Evolutionary conservation across 1,140 invertebrate genomes (phyloP).

Genomic region (Calephelis virginiensis): DNA sequence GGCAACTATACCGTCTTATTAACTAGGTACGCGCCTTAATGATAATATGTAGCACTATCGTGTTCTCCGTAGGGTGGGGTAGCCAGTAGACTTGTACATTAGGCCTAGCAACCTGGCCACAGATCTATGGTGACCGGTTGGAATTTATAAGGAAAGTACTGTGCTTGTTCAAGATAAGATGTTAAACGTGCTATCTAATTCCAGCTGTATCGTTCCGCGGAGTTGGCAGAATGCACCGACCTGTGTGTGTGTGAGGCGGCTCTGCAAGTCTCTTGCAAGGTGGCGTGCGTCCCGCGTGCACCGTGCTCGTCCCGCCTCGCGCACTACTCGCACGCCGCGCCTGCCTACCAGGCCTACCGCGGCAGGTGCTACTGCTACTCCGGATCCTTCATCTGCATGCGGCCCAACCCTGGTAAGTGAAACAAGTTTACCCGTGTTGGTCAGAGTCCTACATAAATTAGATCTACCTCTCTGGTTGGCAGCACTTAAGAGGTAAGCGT

Average conservation of each 20-base stretch:
- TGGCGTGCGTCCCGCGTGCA: slow-evolving; percentile 89
- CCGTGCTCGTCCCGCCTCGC: slow-evolving; percentile 92
- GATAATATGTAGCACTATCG: no score
- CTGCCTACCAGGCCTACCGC: slow-evolving; percentile 91
- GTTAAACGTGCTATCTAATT: slow-evolving; percentile 20
- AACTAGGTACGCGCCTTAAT: no score
- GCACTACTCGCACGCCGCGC: slow-evolving; percentile 92
- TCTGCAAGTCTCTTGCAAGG: slow-evolving; percentile 88
- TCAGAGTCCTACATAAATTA: no score
- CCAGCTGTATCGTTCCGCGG: slow-evolving; percentile 91
- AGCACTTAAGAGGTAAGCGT: no score
- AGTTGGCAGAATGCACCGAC: slow-evolving; percentile 79
- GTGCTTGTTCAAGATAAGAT: no score
- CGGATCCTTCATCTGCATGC: slow-evolving; percentile 93
- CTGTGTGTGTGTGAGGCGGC: slow-evolving; percentile 85
- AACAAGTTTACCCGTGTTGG: neutral
- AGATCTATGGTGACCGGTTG: no score
- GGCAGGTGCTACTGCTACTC: slow-evolving; percentile 94
- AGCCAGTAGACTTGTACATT: no score
- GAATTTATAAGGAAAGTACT: no score
- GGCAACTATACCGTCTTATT: no score
- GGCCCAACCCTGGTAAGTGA: slow-evolving; percentile 87
- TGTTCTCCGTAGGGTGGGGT: no score
- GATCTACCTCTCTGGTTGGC: no score
- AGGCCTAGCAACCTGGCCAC: no score